Conservation (phyloP, 2,888 invertebrate species). For the Leucophenga montana region DNA sequence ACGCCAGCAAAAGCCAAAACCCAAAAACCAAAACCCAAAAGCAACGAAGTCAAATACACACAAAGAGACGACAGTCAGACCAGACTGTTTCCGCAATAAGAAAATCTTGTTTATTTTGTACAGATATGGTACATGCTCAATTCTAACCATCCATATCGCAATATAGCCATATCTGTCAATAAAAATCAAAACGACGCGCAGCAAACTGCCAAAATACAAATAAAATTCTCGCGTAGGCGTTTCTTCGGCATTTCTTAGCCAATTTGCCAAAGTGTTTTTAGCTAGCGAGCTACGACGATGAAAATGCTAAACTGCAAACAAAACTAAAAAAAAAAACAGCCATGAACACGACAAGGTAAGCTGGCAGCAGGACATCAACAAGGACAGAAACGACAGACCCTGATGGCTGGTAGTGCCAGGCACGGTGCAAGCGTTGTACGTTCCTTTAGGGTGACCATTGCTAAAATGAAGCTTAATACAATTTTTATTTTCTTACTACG, state of each 20-base stretch:
- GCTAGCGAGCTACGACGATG: slow-evolving; percentile 1
- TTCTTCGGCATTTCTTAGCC: slow-evolving; percentile 55
- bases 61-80: slow-evolving; percentile 5
- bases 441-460: slow-evolving; percentile 49
- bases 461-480: slow-evolving; percentile 36
- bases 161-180: not conserved
- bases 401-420: slow-evolving; percentile 50
- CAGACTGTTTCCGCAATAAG: not conserved
- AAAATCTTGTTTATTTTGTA: slow-evolving; percentile 7
- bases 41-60: slow-evolving; percentile 18
- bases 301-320: not conserved
- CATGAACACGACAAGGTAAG: slow-evolving; percentile 16
- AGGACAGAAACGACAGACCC: not conserved
- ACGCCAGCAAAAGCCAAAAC: slow-evolving; percentile 5
- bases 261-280: slow-evolving; percentile 53
- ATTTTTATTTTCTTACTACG: too few relatives aligned
- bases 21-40: not conserved
- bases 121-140: not conserved
- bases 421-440: slow-evolving; percentile 42
- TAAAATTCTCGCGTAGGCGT: slow-evolving; percentile 27
- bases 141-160: not conserved
- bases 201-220: slow-evolving; percentile 21
- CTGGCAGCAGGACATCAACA: not conserved
- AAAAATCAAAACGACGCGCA: not conserved
- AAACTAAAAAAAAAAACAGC: too few relatives aligned